These are phyloP conservation scores for Python bivittatus DNA, from an alignment of 2,113 vertebrate species.

Conservation along the genomic window DNA sequence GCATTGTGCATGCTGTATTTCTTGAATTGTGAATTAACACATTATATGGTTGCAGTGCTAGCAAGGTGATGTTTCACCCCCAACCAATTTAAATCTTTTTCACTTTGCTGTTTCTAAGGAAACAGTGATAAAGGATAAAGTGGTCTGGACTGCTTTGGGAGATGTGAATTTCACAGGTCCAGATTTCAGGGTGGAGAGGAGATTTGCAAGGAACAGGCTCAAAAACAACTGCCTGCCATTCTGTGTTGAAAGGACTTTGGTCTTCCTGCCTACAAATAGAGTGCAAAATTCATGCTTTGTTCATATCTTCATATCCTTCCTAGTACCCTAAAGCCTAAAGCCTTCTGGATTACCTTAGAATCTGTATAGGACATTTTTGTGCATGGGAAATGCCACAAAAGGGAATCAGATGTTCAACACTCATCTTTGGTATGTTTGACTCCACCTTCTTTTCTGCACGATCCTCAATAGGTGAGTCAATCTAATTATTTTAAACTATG, in stretches of 20 bases:
- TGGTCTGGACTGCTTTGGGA: background rate
- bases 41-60: background rate
- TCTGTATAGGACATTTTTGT: background rate
- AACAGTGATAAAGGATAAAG: constrained; percentile 3
- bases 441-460: background rate
- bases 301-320: background rate
- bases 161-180: background rate
- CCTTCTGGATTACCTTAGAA: background rate
- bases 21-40: constrained; percentile 2
- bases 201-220: background rate
- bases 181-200: background rate
- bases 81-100: background rate
- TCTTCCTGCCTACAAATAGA: no score
- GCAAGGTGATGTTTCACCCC: background rate
- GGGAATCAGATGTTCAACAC: background rate
- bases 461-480: background rate
- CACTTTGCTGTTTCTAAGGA: constrained; percentile 2
- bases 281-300: background rate
- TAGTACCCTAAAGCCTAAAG: background rate
- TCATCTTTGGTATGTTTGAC: background rate
- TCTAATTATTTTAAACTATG: background rate
- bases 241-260: background rate
- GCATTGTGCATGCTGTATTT: background rate
- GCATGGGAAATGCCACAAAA: background rate
- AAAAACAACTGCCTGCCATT: background rate